phyloP scores from a whole-genome alignment of 2,797 vertebrate species.

The Rhinichthys osculus region DNA sequence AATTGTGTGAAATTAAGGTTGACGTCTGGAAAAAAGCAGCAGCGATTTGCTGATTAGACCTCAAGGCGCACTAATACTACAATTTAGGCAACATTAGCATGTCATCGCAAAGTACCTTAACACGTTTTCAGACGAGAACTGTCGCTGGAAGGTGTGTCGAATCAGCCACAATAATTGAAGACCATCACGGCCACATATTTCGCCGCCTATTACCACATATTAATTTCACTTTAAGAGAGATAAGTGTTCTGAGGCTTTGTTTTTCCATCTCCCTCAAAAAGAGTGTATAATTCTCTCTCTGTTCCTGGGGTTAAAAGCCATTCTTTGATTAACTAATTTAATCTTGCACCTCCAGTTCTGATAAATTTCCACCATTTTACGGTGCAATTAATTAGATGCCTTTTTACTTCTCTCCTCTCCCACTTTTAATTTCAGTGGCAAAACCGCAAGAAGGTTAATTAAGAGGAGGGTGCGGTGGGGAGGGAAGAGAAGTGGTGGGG shows the following conservation, averaged over 20 bases:
- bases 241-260: conserved; percentile 45
- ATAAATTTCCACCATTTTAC: conserved; percentile 62
- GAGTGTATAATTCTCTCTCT: conserved; percentile 22
- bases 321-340: conserved; percentile 62
- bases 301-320: conserved; percentile 56
- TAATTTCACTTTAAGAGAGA: conserved; percentile 53
- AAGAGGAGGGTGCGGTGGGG: conserved; percentile 45
- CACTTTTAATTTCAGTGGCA: conserved; percentile 61
- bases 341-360: conserved; percentile 57
- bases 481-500: conserved; percentile 34
- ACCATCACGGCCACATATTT: conserved; percentile 25
- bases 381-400: conserved; percentile 63
- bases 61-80: conserved; percentile 45
- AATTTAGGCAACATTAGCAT: conserved; percentile 60
- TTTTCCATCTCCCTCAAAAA: conserved; percentile 42
- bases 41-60: conserved; percentile 44
- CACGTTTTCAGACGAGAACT: conserved; percentile 54
- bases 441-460: conserved; percentile 67
- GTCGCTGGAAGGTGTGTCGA: conserved; percentile 53
- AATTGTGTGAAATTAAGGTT: conserved; percentile 15
- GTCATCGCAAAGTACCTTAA: conserved; percentile 48
- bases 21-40: not conserved
- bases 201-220: conserved; percentile 41
- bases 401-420: conserved; percentile 57
- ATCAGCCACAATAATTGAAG: conserved; percentile 44